Evolutionary conservation across 2,797 vertebrate species (phyloP).

Genomic region (Huso huso): DNA sequence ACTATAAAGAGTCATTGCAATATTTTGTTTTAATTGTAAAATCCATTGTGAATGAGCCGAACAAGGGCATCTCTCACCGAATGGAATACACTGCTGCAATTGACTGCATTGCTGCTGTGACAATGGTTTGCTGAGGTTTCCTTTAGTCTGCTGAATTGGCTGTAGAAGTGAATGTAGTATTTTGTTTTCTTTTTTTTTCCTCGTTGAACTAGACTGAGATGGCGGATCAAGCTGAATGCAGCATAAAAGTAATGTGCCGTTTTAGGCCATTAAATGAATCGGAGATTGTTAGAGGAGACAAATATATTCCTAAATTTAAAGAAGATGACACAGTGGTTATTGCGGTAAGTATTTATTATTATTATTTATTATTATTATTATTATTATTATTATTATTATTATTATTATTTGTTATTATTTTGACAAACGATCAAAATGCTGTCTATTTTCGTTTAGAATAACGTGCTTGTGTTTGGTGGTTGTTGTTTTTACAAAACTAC

Average conservation of each 20-base stretch:
- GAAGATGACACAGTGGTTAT: conserved; percentile 85
- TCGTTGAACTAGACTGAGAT: conserved; percentile 36
- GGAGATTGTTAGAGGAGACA: conserved; percentile 79
- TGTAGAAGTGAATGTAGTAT: not conserved
- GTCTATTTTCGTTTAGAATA: too few relatives aligned
- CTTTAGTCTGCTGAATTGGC: not conserved
- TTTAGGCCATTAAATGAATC: conserved; percentile 85
- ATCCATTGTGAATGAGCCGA: not conserved
- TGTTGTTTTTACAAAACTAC: too few relatives aligned
- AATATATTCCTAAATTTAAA: conserved; percentile 82
- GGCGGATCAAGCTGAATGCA: conserved; percentile 78
- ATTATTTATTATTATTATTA: too few relatives aligned
- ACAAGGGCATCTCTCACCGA: conserved; percentile 1
- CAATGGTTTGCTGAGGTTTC: conserved; percentile 5
- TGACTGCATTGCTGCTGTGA: conserved; percentile 12
- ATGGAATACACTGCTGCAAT: conserved; percentile 6
- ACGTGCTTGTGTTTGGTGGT: too few relatives aligned
- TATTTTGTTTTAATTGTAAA: not conserved
- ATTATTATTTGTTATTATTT: too few relatives aligned
- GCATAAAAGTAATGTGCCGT: conserved; percentile 91
- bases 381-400: too few relatives aligned
- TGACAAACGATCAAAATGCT: too few relatives aligned
- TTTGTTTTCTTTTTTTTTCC: conserved; percentile 14
- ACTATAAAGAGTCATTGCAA: not conserved
- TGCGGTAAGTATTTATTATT: conserved; percentile 62